Evolutionary conservation across 2,888 invertebrate species (phyloP).

Genomic region (Merodon equestris): DNA sequence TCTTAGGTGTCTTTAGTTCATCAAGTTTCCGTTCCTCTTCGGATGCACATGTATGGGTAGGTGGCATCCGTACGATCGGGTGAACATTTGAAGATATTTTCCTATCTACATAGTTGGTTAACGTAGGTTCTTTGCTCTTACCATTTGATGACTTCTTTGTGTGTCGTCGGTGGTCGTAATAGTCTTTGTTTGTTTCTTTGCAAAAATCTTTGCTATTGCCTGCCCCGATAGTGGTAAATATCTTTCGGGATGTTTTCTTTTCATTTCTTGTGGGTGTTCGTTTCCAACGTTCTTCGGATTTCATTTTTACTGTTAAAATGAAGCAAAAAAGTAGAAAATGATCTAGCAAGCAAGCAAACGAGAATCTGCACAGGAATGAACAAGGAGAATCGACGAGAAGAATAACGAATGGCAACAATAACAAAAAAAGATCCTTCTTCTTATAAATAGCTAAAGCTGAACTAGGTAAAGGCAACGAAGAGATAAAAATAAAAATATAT

Average conservation of each 20-base stretch:
- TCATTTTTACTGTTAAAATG: not conserved
- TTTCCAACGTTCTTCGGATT: constrained; percentile 18
- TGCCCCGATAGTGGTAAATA: constrained; percentile 49
- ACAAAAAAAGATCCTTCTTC: constrained; percentile 28
- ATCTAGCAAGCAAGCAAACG: too few relatives aligned
- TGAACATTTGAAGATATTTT: constrained; percentile 44
- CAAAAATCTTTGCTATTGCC: constrained; percentile 42
- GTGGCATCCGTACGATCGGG: constrained; percentile 20
- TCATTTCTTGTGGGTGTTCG: constrained; percentile 34
- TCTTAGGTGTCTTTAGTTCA: constrained; percentile 43
- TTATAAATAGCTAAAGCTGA: constrained; percentile 36
- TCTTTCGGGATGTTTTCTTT: constrained; percentile 25
- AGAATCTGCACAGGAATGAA: not conserved
- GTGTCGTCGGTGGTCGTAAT: constrained; percentile 1
- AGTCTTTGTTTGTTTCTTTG: constrained; percentile 27
- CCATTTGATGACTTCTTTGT: constrained; percentile 49
- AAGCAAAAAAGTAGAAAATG: constrained; percentile 6
- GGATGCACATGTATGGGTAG: constrained; percentile 22
- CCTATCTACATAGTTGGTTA: constrained; percentile 35
- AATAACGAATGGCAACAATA: not conserved
- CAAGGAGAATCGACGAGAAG: not conserved
- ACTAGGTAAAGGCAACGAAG: constrained; percentile 1
- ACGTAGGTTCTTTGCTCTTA: constrained; percentile 47
- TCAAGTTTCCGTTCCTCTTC: constrained; percentile 60
- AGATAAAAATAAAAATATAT: too few relatives aligned